phyloP scores from a whole-genome alignment of 2,797 vertebrate species.

The Perodicticus potto region DNA sequence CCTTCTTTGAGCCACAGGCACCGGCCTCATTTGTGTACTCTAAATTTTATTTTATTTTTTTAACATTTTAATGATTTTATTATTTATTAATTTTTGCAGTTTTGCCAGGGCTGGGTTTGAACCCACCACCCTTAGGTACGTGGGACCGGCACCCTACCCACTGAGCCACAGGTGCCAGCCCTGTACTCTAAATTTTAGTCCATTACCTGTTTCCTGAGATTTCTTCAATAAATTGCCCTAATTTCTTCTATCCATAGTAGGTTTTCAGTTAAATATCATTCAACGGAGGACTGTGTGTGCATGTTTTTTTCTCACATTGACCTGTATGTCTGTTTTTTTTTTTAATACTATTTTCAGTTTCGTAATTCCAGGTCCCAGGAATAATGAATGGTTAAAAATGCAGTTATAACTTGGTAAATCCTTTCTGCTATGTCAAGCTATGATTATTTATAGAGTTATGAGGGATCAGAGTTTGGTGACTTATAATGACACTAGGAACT shows the following conservation, averaged over 20 bases:
- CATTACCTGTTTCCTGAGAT: not conserved
- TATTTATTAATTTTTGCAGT: too few relatives aligned
- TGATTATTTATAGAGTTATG: slow-evolving; percentile 22
- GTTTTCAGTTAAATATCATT: slow-evolving; percentile 36
- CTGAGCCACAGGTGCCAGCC: too few relatives aligned
- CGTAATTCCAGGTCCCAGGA: not conserved
- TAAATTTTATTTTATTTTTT: too few relatives aligned
- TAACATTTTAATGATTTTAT: too few relatives aligned
- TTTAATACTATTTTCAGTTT: not conserved
- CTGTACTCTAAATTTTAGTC: not conserved
- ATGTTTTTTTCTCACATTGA: not conserved
- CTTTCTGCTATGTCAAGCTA: slow-evolving; percentile 35
- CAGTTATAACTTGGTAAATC: slow-evolving; percentile 9
- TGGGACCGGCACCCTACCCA: too few relatives aligned
- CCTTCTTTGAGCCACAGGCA: too few relatives aligned
- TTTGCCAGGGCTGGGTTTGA: too few relatives aligned
- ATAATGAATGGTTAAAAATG: slow-evolving; percentile 54
- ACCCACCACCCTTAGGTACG: too few relatives aligned
- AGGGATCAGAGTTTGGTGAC: not conserved
- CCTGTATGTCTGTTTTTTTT: not conserved
- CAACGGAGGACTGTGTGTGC: not conserved
- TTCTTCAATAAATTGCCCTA: not conserved
- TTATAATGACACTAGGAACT: slow-evolving; percentile 3
- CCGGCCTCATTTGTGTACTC: too few relatives aligned
- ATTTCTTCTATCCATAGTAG: not conserved